These are phyloP conservation scores for Colossoma macropomum DNA, from an alignment of 2,113 vertebrate genomes.

Conservation along the genomic window DNA sequence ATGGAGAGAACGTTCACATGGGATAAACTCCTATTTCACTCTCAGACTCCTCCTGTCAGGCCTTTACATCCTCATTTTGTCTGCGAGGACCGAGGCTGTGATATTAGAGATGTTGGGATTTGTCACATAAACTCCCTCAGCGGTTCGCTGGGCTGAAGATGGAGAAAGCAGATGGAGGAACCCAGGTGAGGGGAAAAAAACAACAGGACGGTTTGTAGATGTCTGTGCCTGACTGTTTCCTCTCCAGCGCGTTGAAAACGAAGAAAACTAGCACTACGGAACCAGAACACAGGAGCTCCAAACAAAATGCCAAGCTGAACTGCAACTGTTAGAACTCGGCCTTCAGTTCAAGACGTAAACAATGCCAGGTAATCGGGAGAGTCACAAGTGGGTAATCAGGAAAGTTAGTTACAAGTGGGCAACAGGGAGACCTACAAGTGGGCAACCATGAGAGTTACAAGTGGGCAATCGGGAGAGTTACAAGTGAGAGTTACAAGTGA, in stretches of 20 bases:
- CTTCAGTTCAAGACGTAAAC: too few species aligned
- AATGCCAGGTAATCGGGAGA: too few species aligned
- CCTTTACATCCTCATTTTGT: neutral
- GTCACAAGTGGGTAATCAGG: too few species aligned
- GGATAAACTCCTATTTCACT: neutral
- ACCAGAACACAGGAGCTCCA: too few species aligned
- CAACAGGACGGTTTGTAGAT: neutral
- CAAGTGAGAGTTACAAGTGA: too few species aligned
- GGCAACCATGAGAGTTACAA: too few species aligned
- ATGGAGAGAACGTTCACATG: neutral
- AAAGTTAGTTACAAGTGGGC: too few species aligned
- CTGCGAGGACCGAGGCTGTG: neutral
- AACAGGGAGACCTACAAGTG: too few species aligned
- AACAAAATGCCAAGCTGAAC: too few species aligned
- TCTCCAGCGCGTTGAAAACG: neutral
- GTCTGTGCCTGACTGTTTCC: neutral
- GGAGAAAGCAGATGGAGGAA: neutral
- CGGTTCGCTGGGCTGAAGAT: neutral
- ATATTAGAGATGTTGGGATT: neutral
- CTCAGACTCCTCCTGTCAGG: neutral
- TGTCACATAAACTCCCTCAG: conserved; percentile 6
- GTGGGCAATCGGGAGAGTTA: too few species aligned
- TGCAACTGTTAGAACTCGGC: too few species aligned
- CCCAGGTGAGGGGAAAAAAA: neutral
- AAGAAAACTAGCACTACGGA: too few species aligned